phyloP scores from a whole-genome alignment of 2,797 vertebrate genomes.

The Psittacula echo region DNA sequence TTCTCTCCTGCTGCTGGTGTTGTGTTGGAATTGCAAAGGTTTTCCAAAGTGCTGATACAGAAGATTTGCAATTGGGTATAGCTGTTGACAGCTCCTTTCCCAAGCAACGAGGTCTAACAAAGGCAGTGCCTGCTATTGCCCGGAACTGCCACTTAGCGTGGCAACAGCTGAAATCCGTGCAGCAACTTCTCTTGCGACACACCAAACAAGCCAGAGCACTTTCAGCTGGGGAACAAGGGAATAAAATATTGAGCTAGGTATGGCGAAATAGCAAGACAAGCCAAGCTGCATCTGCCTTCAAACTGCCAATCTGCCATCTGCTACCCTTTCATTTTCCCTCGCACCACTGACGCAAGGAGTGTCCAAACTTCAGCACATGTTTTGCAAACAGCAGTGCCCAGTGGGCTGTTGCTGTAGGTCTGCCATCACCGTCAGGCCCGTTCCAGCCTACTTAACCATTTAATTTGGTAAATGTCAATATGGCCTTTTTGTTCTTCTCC shows the following conservation, averaged over 20 bases:
- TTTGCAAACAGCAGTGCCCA: constrained; percentile 38
- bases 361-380: constrained; percentile 30
- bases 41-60: constrained; percentile 41
- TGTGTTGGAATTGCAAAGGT: constrained; percentile 43
- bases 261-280: not conserved
- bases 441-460: constrained; percentile 57
- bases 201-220: not conserved
- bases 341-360: not conserved
- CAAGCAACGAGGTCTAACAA: constrained; percentile 13
- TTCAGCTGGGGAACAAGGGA: constrained; percentile 13
- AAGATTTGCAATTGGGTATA: constrained; percentile 11
- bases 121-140: not conserved
- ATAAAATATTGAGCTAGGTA: constrained; percentile 45
- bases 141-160: not conserved
- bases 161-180: not conserved
- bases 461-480: constrained; percentile 43
- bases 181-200: not conserved
- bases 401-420: not conserved
- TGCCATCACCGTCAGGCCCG: not conserved
- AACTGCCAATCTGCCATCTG: constrained; percentile 47
- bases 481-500: not conserved
- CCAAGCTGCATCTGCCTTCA: not conserved
- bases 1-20: not conserved
- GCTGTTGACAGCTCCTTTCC: constrained; percentile 41
- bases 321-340: constrained; percentile 16